phyloP scores from a whole-genome alignment of 2,888 invertebrate species.

The Caradrina kadenii region DNA sequence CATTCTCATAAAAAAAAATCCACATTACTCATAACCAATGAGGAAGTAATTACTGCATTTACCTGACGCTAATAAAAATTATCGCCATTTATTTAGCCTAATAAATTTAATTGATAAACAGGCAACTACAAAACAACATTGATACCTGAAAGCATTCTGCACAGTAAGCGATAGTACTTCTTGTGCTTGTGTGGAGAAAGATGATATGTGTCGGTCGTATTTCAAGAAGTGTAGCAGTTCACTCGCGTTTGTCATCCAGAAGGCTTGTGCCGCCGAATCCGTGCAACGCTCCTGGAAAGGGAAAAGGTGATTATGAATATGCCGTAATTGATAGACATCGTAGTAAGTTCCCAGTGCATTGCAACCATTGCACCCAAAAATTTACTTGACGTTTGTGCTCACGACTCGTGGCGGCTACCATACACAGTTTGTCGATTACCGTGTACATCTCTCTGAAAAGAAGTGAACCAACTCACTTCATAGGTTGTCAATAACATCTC shows the following conservation, averaged over 20 bases:
- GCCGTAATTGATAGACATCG: background rate
- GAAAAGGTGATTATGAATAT: background rate
- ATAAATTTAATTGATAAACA: conserved; percentile 2
- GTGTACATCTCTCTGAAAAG: too few species aligned
- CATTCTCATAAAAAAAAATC: too few species aligned
- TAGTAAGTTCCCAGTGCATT: background rate
- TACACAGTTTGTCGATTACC: too few species aligned
- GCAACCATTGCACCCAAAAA: too few species aligned
- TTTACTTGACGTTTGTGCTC: too few species aligned
- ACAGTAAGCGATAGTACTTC: conserved; percentile 98
- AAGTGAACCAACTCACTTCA: background rate
- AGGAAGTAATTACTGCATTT: background rate
- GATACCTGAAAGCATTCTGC: conserved; percentile 95
- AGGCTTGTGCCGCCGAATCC: conserved; percentile 96
- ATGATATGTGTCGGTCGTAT: conserved; percentile 97
- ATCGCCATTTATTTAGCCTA: background rate
- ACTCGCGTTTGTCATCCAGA: conserved; percentile 99
- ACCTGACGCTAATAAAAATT: background rate
- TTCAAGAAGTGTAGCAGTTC: conserved; percentile 99
- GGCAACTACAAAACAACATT: background rate
- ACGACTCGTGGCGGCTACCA: too few species aligned
- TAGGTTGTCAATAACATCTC: background rate
- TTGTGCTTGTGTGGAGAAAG: conserved; percentile 97
- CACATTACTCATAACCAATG: background rate
- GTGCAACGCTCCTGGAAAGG: conserved; percentile 93